These are phyloP conservation scores for Pristionchus fissidentatus DNA, from an alignment of 2,888 invertebrate species.

Conservation along the genomic window DNA sequence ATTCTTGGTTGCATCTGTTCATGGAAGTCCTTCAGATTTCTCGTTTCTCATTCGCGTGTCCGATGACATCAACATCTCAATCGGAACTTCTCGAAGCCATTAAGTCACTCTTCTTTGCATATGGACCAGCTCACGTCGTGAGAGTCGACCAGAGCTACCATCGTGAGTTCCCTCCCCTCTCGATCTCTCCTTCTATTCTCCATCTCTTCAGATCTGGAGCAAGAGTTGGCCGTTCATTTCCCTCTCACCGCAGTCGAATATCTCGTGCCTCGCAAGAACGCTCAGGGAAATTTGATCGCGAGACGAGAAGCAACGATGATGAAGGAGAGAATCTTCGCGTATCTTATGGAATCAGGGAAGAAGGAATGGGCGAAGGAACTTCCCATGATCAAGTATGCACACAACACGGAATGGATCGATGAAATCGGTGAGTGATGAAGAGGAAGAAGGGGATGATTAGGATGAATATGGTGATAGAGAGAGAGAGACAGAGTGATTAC, in stretches of 20 bases:
- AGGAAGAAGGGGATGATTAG: no score
- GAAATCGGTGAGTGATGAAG: constrained; percentile 42
- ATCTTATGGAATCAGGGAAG: constrained; percentile 31
- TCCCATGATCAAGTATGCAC: constrained; percentile 29
- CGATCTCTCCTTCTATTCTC: background rate
- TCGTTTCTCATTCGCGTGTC: constrained; percentile 41
- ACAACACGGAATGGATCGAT: constrained; percentile 48
- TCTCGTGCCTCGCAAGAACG: constrained; percentile 23
- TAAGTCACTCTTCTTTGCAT: constrained; percentile 37
- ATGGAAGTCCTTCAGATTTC: constrained; percentile 18
- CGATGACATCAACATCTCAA: background rate
- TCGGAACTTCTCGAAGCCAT: constrained; percentile 31
- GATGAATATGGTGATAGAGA: no score
- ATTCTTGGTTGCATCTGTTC: no score
- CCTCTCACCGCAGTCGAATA: constrained; percentile 40
- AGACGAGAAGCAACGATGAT: constrained; percentile 14
- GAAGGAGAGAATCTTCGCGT: constrained; percentile 46
- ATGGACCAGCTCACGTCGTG: constrained; percentile 40
- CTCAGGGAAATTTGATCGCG: background rate
- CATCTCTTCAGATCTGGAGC: background rate
- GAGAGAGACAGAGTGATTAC: background rate
- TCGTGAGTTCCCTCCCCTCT: background rate
- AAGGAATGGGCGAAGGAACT: constrained; percentile 45
- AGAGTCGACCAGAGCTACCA: constrained; percentile 36
- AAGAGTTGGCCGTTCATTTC: background rate